These are phyloP conservation scores for Pangasius djambal DNA, from an alignment of 2,797 vertebrate species.

Conservation along the genomic window DNA sequence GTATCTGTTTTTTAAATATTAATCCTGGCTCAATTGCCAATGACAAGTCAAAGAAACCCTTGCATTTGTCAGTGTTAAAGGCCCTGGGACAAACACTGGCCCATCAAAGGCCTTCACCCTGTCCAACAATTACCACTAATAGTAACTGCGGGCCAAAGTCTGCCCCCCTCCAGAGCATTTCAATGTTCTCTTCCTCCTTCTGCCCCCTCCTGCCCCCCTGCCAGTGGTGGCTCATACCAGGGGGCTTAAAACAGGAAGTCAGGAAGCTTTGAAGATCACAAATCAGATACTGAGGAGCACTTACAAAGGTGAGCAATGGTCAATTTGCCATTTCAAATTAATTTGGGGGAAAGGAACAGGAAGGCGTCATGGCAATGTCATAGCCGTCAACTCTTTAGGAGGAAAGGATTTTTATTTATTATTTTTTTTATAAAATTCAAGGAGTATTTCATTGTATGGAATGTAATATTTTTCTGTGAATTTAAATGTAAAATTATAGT, in stretches of 20 bases:
- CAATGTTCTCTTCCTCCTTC: conserved; percentile 29
- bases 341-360: conserved; percentile 63
- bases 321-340: conserved; percentile 77
- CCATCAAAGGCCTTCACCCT: conserved; percentile 77
- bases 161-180: conserved; percentile 54
- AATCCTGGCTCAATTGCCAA: conserved; percentile 78
- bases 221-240: conserved; percentile 54
- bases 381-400: neutral
- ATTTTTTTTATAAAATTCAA: no score
- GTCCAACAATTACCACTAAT: conserved; percentile 74
- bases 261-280: conserved; percentile 75
- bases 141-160: conserved; percentile 70
- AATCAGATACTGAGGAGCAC: conserved; percentile 75
- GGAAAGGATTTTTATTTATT: neutral
- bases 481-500: neutral
- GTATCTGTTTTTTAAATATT: conserved; percentile 80
- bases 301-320: conserved; percentile 67
- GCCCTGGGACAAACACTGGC: conserved; percentile 64
- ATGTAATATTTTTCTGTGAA: neutral
- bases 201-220: conserved; percentile 18
- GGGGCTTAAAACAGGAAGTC: conserved; percentile 68
- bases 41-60: conserved; percentile 78
- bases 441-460: neutral
- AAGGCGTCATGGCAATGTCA: conserved; percentile 18
- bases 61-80: conserved; percentile 68